Evolutionary conservation across 2,888 invertebrate genomes (phyloP).

Genomic region (Acholoe squamosa): DNA sequence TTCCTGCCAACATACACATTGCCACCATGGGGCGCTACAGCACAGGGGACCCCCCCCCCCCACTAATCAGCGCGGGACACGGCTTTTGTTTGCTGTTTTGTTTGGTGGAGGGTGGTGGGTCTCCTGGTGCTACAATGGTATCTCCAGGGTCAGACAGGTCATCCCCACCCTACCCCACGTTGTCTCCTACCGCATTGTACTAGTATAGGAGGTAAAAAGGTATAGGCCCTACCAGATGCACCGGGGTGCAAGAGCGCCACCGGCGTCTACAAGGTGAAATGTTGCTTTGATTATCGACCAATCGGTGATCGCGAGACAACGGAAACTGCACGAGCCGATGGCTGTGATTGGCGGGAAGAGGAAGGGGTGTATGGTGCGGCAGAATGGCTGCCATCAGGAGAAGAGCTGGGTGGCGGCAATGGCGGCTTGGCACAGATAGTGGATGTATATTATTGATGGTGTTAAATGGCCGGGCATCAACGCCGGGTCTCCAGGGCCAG

Average conservation of each 20-base stretch:
- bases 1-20: background rate
- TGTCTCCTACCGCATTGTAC: background rate
- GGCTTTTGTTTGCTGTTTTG: background rate
- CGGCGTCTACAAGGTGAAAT: background rate
- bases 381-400: background rate
- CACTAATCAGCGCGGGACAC: background rate
- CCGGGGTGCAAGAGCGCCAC: background rate
- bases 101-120: background rate
- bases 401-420: background rate
- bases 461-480: background rate
- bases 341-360: slow-evolving; percentile 9
- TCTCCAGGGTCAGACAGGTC: background rate
- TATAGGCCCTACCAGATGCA: background rate
- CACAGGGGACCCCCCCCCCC: background rate
- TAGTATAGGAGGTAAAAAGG: background rate
- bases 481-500: background rate
- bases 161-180: too few species aligned
- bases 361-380: background rate
- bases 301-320: slow-evolving; percentile 11
- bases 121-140: background rate
- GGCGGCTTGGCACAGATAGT: background rate
- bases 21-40: too few species aligned
- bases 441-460: slow-evolving; percentile 21
- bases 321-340: slow-evolving; percentile 14
- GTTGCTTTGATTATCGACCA: slow-evolving; percentile 39